Percentiles rank a stretch among this genome's conserved stretches.
Evolutionary conservation across 2,113 vertebrate species (phyloP).

Genomic region (Archocentrus centrarchus): DNA sequence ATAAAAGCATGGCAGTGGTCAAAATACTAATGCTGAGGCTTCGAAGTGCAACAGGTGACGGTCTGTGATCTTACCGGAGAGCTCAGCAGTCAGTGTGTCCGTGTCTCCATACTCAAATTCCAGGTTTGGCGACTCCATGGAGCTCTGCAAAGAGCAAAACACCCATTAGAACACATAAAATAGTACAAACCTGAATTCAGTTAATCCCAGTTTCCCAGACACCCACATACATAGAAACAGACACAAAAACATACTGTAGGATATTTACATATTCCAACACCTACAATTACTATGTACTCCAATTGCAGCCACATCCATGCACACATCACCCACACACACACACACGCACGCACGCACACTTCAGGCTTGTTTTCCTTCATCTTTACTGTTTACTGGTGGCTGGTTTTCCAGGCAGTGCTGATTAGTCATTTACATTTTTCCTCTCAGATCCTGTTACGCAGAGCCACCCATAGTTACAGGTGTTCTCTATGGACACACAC

Average conservation of each 20-base stretch:
- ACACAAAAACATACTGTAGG: constrained; percentile 29
- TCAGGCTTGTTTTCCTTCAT: constrained; percentile 19
- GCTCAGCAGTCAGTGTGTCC: constrained; percentile 84
- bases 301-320: neutral
- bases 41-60: neutral
- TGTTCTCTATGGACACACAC: neutral
- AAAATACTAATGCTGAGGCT: neutral
- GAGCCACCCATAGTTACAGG: constrained; percentile 12
- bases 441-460: constrained; percentile 7
- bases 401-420: constrained; percentile 7
- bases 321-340: constrained; percentile 3
- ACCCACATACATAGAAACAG: constrained; percentile 36
- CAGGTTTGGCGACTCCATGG: constrained; percentile 92
- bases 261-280: constrained; percentile 20
- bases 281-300: constrained; percentile 22
- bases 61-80: constrained; percentile 86
- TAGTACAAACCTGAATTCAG: neutral
- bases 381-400: constrained; percentile 12
- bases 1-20: neutral
- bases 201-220: constrained; percentile 27
- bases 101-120: constrained; percentile 95
- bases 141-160: constrained; percentile 82
- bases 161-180: neutral
- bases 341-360: constrained; percentile 7
- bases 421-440: constrained; percentile 37